These are phyloP conservation scores for Agonopterix subpropinquella DNA, from an alignment of 2,888 invertebrate genomes.

Conservation along the genomic window DNA sequence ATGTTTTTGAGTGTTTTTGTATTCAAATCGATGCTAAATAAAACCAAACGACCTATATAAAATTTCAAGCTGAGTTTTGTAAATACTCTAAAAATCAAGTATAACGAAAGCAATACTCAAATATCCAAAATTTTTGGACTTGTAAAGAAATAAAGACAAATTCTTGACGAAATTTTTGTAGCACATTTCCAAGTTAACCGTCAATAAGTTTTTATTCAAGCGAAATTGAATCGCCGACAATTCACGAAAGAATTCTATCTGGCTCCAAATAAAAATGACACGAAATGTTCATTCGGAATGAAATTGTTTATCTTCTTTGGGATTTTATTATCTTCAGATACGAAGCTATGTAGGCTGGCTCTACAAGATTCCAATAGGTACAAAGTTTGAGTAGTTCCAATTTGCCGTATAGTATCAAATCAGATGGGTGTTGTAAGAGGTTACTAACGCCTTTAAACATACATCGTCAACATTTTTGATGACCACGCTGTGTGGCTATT, in stretches of 20 bases:
- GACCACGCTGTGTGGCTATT: too few species aligned
- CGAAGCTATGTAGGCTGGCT: not conserved
- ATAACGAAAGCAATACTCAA: not conserved
- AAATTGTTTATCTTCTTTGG: constrained; percentile 2
- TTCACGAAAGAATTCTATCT: not conserved
- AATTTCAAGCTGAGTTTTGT: not conserved
- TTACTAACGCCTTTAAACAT: too few species aligned
- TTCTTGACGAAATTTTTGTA: not conserved
- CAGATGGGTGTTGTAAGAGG: too few species aligned
- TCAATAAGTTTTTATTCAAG: constrained; percentile 4
- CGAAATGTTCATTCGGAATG: not conserved
- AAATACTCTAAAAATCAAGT: not conserved
- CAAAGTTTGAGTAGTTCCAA: too few species aligned
- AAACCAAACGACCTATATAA: too few species aligned
- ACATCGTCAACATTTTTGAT: too few species aligned
- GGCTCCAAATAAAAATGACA: not conserved
- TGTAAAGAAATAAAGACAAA: not conserved
- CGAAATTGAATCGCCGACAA: constrained; percentile 2
- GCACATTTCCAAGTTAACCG: constrained; percentile 1
- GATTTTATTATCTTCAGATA: constrained; percentile 1
- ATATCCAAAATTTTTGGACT: not conserved
- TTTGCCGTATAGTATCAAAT: too few species aligned
- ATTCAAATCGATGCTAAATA: too few species aligned
- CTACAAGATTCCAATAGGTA: not conserved
- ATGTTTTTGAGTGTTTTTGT: too few species aligned